Evolutionary conservation across 2,113 vertebrate species (phyloP), one percentile per base, ranked within the genome.

Genomic region (Equus quagga): DNA sequence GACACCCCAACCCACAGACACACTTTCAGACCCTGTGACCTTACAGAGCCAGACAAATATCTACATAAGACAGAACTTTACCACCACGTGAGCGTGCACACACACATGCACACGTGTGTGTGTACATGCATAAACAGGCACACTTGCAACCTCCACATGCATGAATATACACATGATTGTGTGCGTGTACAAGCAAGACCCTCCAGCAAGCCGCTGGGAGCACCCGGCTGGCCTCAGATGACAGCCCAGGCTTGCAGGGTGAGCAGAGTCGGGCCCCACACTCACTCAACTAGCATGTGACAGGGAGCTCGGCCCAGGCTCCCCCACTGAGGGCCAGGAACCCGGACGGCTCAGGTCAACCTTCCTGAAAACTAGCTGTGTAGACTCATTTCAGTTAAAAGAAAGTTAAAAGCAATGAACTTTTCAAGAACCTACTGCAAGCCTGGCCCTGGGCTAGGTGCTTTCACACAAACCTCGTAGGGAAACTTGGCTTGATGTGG

Each of bases 101-200:
- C 36, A 41, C 36, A 41, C 36, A 41, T 41, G 21, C 7, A 51
- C n/a, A 28, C 36, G 36, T 15, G 24, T 3, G 6, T 13, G 6
- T 13, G 5, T 10, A 33, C 18, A 15, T 8, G n/a, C 60, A 44
- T 33, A 76, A 28, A 56, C 49, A 69, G 1, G 8, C 36, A 26
- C 1, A 12, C 8, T 49, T 46, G 28, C 46, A 51, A 17, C 12
- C 10, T 13, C 9, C 36, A 41, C 67, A 75, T 26, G 23, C 14
- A 19, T 7, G 62, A 14, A 24, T 46, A 51, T 6, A 41, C 36
- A 41, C 36, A 17, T 8, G 2, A 4, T 6, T 49, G 56, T 9
- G 26, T 1, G 31, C 44, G 72, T 2, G 0, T 28, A 31, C 4
- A 14, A 4, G 31, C 13, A 49, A n/a, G 7, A 18, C 4, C 73